Conservation (phyloP, 2,888 invertebrate species). For the Andrena dorsata region DNA sequence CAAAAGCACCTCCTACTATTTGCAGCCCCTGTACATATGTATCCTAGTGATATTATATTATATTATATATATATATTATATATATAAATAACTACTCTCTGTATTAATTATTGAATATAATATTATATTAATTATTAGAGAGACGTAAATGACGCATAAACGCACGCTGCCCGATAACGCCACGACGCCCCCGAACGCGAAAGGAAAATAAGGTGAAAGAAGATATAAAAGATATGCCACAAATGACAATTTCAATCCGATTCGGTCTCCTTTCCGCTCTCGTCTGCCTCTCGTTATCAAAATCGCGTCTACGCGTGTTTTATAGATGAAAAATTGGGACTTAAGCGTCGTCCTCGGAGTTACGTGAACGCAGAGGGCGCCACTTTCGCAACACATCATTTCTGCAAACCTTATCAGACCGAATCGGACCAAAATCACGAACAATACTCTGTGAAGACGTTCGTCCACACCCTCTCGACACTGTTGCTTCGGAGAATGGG, state of each 20-base stretch:
- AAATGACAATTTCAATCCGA: neutral
- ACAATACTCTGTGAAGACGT: conserved; percentile 27
- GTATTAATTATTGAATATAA: conserved; percentile 84
- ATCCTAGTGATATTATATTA: conserved; percentile 84
- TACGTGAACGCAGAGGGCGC: neutral
- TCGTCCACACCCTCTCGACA: conserved; percentile 15
- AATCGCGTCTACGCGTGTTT: conserved; percentile 20
- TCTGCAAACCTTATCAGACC: conserved; percentile 56
- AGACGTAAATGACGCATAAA: conserved; percentile 75
- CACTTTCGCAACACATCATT: conserved; percentile 19
- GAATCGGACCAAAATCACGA: conserved; percentile 43
- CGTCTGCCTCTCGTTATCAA: conserved; percentile 3
- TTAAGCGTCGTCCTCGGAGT: conserved; percentile 18
- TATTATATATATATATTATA: conserved; percentile 78
- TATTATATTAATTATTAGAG: conserved; percentile 82
- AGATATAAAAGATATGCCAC: neutral
- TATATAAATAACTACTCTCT: conserved; percentile 82
- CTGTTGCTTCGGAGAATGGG: conserved; percentile 30
- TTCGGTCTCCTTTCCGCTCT: conserved; percentile 7
- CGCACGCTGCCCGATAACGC: conserved; percentile 75
- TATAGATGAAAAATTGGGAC: neutral
- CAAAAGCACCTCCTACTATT: conserved; percentile 79
- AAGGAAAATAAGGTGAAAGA: neutral
- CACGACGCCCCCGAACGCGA: conserved; percentile 46
- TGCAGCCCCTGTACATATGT: conserved; percentile 84